These are phyloP conservation scores for Grallaria varia DNA, from an alignment of 2,113 vertebrate species.

Conservation along the genomic window DNA sequence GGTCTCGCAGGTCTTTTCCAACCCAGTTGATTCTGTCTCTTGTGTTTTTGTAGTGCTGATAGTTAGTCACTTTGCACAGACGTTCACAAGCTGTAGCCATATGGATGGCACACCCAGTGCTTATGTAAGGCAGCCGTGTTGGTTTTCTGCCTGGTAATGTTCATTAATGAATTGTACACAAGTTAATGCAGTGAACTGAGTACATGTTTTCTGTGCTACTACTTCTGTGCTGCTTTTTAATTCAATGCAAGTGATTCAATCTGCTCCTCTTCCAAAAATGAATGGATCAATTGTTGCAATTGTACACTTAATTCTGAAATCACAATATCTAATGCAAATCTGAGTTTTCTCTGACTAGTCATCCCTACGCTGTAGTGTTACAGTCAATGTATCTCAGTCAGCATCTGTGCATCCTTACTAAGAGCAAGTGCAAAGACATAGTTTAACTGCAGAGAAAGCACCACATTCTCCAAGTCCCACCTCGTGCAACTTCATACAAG, in stretches of 20 bases:
- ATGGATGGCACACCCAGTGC: background rate
- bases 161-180: background rate
- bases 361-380: background rate
- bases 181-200: background rate
- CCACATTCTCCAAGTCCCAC: background rate
- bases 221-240: background rate
- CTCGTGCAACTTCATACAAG: background rate
- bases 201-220: background rate
- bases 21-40: background rate
- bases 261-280: background rate
- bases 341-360: background rate
- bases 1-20: background rate
- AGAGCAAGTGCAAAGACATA: background rate
- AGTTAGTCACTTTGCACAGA: background rate
- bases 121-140: background rate
- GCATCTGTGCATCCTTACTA: background rate
- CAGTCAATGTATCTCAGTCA: background rate
- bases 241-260: background rate
- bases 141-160: background rate
- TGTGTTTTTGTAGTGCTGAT: background rate
- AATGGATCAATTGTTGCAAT: background rate
- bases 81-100: background rate
- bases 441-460: background rate
- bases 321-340: background rate
- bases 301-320: background rate